Conservation (phyloP, 2,888 invertebrate species). For the Leptinotarsa peninsularis region DNA sequence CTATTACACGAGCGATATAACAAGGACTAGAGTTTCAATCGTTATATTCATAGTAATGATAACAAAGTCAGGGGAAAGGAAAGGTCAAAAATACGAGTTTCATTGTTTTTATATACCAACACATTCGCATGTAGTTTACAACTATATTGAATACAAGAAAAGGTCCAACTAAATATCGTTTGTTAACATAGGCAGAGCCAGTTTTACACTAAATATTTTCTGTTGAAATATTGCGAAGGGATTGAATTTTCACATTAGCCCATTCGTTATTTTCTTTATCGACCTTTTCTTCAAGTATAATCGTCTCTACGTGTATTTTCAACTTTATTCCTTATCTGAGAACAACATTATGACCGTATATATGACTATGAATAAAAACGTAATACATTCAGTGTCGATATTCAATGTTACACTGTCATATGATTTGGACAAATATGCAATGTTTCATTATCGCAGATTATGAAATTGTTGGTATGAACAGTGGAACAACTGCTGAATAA, state of each 20-base stretch:
- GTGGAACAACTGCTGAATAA: neutral
- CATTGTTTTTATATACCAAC: slow-evolving; percentile 3
- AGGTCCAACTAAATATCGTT: no score
- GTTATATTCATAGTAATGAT: slow-evolving; percentile 3
- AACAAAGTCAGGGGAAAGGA: slow-evolving; percentile 7
- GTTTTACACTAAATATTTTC: no score
- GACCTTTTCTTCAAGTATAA: neutral
- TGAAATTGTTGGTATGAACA: neutral
- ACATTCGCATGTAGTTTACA: neutral
- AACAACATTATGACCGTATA: neutral
- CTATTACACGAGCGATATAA: neutral
- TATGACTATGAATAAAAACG: neutral
- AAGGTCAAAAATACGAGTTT: slow-evolving; percentile 16
- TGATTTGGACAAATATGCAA: slow-evolving; percentile 1
- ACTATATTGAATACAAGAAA: no score
- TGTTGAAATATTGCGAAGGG: no score
- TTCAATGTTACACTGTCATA: neutral
- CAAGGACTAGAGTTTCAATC: slow-evolving; percentile 7
- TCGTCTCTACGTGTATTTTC: neutral
- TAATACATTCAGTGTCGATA: neutral
- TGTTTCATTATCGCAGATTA: slow-evolving; percentile 4
- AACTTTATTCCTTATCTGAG: neutral
- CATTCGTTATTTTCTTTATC: no score
- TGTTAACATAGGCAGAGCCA: no score
- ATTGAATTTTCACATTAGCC: no score